Conservation (phyloP, 2,888 invertebrate genomes). For the Trachelus troglodyta region DNA sequence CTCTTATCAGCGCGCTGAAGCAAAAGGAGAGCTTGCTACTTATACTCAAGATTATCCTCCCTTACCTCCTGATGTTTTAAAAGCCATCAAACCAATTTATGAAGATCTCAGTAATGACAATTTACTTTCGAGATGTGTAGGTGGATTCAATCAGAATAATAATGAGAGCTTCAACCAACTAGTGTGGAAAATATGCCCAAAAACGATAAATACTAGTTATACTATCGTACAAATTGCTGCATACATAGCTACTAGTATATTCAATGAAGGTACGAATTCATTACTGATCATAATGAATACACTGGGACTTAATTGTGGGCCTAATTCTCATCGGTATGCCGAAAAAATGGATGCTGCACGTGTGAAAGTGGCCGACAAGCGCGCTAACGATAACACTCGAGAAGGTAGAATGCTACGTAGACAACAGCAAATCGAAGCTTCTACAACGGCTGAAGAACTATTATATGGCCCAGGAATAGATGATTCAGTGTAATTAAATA, state of each 20-base stretch:
- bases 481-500: too few relatives aligned
- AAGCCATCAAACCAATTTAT: constrained; percentile 44
- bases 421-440: constrained; percentile 27
- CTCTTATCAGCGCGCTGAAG: constrained; percentile 15
- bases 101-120: constrained; percentile 48
- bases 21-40: constrained; percentile 6
- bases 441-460: constrained; percentile 3
- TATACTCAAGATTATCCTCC: constrained; percentile 36
- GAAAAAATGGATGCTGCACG: constrained; percentile 31
- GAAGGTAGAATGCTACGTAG: constrained; percentile 36
- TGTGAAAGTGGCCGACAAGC: constrained; percentile 25
- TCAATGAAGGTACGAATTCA: constrained; percentile 44
- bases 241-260: constrained; percentile 37
- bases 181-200: constrained; percentile 48
- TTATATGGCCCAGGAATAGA: too few relatives aligned
- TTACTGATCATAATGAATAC: constrained; percentile 30
- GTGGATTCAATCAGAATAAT: constrained; percentile 52
- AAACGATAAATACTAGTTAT: constrained; percentile 31
- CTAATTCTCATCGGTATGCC: constrained; percentile 29
- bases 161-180: constrained; percentile 51
- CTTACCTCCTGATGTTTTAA: constrained; percentile 38
- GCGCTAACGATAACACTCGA: constrained; percentile 26
- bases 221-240: constrained; percentile 37
- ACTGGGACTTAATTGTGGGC: constrained; percentile 30
- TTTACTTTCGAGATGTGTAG: constrained; percentile 46